Evolutionary conservation across 30 jellyfish, hydroid and myxozoan genomes (phyloP), one percentile per base, ranked within the genome.

Genomic region (Rhopilema esculentum): DNA sequence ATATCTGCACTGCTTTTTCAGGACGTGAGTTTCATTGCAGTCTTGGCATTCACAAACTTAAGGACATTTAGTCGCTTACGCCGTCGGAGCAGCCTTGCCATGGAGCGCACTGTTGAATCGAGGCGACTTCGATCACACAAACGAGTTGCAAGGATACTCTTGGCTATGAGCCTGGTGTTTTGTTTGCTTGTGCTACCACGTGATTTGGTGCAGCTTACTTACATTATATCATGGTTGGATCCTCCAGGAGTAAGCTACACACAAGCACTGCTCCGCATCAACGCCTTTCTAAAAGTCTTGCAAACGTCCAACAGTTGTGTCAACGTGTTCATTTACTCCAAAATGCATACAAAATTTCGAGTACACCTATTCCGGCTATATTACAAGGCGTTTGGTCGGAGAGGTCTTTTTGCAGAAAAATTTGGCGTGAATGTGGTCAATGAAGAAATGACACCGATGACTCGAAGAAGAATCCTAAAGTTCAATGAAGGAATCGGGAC

Each of bases 241-340:
- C 89, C 97, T 0, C 69, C 77, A 4, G 97, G 97, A 16, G 26
- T 95, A 16, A 27, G 20, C 23, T 49, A 40, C 30, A 79, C 97
- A 33, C 29, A 72, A 8, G 48, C 90, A 21, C 29, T 86, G 21
- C 23, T 27, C 27, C 93, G 64, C 4, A 53, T 91, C 27, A 79
- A 90, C 86, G 86, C 97, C 33, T 72, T 85, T 50, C 69, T 90
- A 69, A 95, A 90, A 82, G 97, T 91, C 0, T 25, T 95, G 73
- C 97, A 95, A 65, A 86, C 96, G 0, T 92, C 99, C 27, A 95
- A 95, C 80, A 91, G 98, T 24, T 90, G 99, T 78, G 97, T 83
- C 6, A 95, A 95, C 63, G 95, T 91, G 49, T 95, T 95, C 72
- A 95, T 95, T 0, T 95, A 89, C 63, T 95, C 97, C 51, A 69